These are phyloP conservation scores for Chaetophractus vellerosus DNA, from an alignment of 2,797 vertebrate species.

Conservation along the genomic window DNA sequence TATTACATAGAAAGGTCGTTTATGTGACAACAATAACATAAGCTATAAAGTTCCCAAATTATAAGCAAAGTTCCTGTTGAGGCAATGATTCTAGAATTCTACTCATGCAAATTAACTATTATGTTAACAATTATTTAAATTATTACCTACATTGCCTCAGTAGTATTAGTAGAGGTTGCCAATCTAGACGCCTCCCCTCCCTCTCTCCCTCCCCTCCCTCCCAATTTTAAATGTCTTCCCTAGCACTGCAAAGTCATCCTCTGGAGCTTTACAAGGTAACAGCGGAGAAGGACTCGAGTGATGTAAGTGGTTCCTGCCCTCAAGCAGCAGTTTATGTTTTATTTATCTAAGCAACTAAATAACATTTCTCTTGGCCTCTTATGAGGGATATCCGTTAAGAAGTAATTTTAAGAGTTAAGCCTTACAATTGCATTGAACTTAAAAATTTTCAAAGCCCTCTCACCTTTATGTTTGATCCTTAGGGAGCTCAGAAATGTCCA, in stretches of 20 bases:
- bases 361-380: background rate
- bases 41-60: background rate
- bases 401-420: background rate
- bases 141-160: background rate
- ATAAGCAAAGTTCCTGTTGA: background rate
- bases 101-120: background rate
- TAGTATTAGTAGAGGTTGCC: background rate
- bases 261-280: background rate
- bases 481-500: background rate
- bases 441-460: conserved; percentile 9
- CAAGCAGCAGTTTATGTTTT: background rate
- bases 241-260: background rate
- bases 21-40: background rate
- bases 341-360: background rate
- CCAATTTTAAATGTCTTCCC: background rate
- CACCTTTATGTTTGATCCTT: background rate
- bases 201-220: background rate
- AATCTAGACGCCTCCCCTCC: background rate
- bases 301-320: background rate
- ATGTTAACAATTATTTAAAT: background rate
- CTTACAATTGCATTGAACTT: background rate
- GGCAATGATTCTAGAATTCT: background rate
- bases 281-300: background rate
- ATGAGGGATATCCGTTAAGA: background rate
- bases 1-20: background rate